Evolutionary conservation across 2,888 invertebrate genomes (phyloP).

Genomic region (Hipparchia semele): DNA sequence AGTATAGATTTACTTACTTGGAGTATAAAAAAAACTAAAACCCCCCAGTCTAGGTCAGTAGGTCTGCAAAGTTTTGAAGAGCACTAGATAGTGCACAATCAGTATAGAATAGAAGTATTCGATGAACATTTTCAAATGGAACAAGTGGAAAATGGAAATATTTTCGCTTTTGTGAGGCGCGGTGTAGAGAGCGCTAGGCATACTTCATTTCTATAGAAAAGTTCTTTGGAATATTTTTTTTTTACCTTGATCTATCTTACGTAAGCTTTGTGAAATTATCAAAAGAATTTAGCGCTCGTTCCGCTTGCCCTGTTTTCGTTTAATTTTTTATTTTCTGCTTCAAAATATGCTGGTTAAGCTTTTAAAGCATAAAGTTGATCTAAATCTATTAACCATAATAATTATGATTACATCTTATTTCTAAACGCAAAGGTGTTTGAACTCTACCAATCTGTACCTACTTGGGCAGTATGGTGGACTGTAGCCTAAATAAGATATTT

Average conservation of each 20-base stretch:
- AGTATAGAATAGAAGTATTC: not conserved
- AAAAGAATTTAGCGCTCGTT: too few relatives aligned
- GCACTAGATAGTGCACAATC: constrained; percentile 12
- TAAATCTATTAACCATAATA: too few relatives aligned
- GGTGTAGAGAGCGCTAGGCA: not conserved
- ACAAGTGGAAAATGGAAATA: constrained; percentile 16
- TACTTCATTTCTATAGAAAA: not conserved
- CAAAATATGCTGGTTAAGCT: too few relatives aligned
- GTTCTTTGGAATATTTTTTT: not conserved
- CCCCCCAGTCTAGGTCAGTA: constrained; percentile 29
- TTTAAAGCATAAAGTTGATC: too few relatives aligned
- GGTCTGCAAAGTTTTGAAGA: constrained; percentile 24
- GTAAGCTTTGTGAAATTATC: too few relatives aligned
- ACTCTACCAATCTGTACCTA: too few relatives aligned
- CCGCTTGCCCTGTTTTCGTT: too few relatives aligned
- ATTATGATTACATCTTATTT: too few relatives aligned
- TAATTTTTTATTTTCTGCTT: too few relatives aligned
- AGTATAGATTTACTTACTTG: not conserved
- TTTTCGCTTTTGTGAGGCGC: constrained; percentile 9
- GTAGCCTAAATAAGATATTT: too few relatives aligned
- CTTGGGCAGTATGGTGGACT: too few relatives aligned
- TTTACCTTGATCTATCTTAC: not conserved
- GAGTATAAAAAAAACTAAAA: constrained; percentile 11
- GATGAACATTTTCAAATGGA: constrained; percentile 8
- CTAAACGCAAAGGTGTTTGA: too few relatives aligned